Percentiles rank a stretch among this genome's conserved stretches.
Conservation (phyloP, 2,888 invertebrate genomes). For the Auanema sp. region DNA sequence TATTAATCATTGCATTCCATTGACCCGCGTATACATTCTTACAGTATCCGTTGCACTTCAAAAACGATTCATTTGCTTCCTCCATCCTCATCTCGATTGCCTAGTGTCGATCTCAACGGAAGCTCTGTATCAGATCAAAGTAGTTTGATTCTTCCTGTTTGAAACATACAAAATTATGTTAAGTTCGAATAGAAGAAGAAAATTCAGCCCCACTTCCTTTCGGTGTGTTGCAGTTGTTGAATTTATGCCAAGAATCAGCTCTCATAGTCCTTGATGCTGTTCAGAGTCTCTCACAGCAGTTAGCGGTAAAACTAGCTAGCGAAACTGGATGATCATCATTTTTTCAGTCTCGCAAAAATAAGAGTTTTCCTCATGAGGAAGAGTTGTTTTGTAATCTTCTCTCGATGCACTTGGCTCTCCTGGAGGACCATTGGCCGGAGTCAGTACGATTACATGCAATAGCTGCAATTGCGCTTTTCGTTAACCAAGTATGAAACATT, state of each 20-base stretch:
- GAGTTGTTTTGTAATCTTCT: slow-evolving; percentile 80
- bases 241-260: slow-evolving; percentile 80
- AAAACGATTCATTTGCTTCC: slow-evolving; percentile 10
- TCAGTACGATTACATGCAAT: slow-evolving; percentile 85
- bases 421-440: slow-evolving; percentile 88
- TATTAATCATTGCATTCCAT: not conserved
- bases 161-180: not conserved
- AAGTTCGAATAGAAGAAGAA: not conserved
- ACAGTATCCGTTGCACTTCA: slow-evolving; percentile 7
- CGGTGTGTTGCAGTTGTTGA: slow-evolving; percentile 75
- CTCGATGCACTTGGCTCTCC: slow-evolving; percentile 81
- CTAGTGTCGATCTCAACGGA: slow-evolving; percentile 3
- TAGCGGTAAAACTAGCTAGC: slow-evolving; percentile 34
- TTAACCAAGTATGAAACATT: slow-evolving; percentile 80
- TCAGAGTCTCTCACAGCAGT: slow-evolving; percentile 51
- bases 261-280: slow-evolving; percentile 81
- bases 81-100: slow-evolving; percentile 13
- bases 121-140: slow-evolving; percentile 1
- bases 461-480: slow-evolving; percentile 85
- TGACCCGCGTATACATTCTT: not conserved
- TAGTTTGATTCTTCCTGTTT: not conserved
- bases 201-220: slow-evolving; percentile 29
- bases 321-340: not conserved
- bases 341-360: slow-evolving; percentile 15
- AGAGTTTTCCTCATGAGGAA: slow-evolving; percentile 3